Conservation (phyloP, 2,888 invertebrate species). For the Venustoraphidia nigricollis region DNA sequence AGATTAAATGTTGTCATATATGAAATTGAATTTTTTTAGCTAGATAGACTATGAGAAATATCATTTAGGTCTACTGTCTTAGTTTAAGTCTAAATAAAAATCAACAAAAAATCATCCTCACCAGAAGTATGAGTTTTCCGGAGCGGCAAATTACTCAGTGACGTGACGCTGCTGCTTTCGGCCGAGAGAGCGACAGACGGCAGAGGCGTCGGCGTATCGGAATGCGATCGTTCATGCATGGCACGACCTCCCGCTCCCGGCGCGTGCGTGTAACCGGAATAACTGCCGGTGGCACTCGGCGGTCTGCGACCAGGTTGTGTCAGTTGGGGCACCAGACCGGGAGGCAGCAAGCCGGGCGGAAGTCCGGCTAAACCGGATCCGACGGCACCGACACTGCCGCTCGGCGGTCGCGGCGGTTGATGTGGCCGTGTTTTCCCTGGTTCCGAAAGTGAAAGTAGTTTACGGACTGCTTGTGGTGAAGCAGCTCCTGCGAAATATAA, state of each 20-base stretch:
- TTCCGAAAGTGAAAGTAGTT: conserved; percentile 81
- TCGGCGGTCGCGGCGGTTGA: conserved; percentile 64
- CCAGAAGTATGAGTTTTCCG: conserved; percentile 66
- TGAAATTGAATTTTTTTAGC: no score
- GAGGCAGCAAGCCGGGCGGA: conserved; percentile 41
- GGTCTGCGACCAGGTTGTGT: conserved; percentile 39
- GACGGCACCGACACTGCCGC: conserved; percentile 29
- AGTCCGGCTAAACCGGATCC: conserved; percentile 42
- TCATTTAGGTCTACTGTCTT: no score
- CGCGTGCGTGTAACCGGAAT: conserved; percentile 21
- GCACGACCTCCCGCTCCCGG: conserved; percentile 35
- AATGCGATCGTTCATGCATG: conserved; percentile 79
- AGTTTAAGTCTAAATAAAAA: no score
- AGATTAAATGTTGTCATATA: no score
- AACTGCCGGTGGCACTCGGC: conserved; percentile 28
- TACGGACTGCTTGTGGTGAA: conserved; percentile 92
- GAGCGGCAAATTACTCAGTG: conserved; percentile 76
- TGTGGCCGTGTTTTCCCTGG: conserved; percentile 77
- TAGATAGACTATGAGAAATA: no score
- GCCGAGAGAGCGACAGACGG: conserved; percentile 81
- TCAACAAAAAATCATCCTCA: conserved; percentile 21
- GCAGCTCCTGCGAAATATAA: conserved; percentile 50
- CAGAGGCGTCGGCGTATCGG: conserved; percentile 71
- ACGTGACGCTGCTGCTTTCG: conserved; percentile 90
- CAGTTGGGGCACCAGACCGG: conserved; percentile 29